Evolutionary conservation across 2,888 invertebrate species (phyloP).

Genomic region (Himalopsyche japonica): DNA sequence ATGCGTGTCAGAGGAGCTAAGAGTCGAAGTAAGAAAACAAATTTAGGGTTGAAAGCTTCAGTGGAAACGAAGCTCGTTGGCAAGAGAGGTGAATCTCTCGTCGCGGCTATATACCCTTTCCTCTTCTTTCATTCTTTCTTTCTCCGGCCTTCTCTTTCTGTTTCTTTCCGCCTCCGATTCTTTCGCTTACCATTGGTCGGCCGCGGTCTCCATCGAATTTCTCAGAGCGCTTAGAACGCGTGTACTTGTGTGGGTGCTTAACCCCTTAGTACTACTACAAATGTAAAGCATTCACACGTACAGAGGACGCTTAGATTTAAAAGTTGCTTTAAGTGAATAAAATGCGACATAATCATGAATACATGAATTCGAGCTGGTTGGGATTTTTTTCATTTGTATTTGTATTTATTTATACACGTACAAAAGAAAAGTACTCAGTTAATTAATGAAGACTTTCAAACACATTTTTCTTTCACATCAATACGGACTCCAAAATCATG

Average conservation of each 20-base stretch:
- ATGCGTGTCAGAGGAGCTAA: neutral
- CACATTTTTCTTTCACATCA: too few relatives aligned
- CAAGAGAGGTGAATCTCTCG: neutral
- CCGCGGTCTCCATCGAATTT: conserved; percentile 31
- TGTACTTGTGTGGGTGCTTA: conserved; percentile 3
- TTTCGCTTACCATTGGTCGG: conserved; percentile 39
- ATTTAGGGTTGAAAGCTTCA: neutral
- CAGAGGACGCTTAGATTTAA: neutral
- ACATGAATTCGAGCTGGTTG: too few relatives aligned
- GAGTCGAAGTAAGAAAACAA: neutral
- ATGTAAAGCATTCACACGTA: neutral
- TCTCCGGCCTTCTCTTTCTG: conserved; percentile 18
- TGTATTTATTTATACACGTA: too few relatives aligned
- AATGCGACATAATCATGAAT: too few relatives aligned
- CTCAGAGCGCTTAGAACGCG: conserved; percentile 21
- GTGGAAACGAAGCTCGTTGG: conserved; percentile 1
- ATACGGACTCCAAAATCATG: too few relatives aligned
- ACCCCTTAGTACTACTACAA: neutral
- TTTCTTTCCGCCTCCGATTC: conserved; percentile 31
- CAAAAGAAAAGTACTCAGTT: too few relatives aligned
- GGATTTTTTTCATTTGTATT: too few relatives aligned
- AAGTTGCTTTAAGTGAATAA: neutral
- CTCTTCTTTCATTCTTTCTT: conserved; percentile 22
- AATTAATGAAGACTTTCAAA: too few relatives aligned
- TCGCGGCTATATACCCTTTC: conserved; percentile 7